phyloP scores from a whole-genome alignment of 30 jellyfish, hydroid and myxozoan genomes.

The Mastigias papua region DNA sequence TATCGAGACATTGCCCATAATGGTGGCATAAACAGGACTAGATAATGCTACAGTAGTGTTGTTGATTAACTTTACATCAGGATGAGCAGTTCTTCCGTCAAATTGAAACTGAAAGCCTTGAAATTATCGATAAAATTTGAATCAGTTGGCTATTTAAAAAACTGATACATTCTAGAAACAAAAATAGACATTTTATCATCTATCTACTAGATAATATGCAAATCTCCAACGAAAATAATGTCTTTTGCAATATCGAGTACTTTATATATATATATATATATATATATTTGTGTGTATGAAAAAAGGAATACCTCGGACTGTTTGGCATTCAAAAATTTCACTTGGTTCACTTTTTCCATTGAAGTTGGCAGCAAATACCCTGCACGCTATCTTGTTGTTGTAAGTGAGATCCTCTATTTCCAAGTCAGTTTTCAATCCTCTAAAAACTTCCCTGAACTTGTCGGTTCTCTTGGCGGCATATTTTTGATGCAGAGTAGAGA shows the following conservation, averaged over 20 bases:
- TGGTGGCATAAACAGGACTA: constrained; percentile 73
- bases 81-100: constrained; percentile 38
- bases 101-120: constrained; percentile 63
- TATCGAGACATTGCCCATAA: constrained; percentile 55
- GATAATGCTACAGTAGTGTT: constrained; percentile 29
- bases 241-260: no score
- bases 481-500: not conserved
- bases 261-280: no score
- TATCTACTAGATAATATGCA: no score
- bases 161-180: no score
- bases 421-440: constrained; percentile 41
- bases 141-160: not conserved
- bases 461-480: not conserved
- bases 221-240: no score
- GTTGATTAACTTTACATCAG: constrained; percentile 34
- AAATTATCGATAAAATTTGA: not conserved
- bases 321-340: constrained; percentile 23
- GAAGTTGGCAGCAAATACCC: constrained; percentile 51
- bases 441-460: constrained; percentile 54
- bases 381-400: constrained; percentile 53
- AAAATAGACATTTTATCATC: no score
- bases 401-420: constrained; percentile 43
- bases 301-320: constrained; percentile 47
- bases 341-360: constrained; percentile 66
- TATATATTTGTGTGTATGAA: no score